phyloP scores from a whole-genome alignment of 2,797 vertebrate genomes.

The Numenius phaeopus region DNA sequence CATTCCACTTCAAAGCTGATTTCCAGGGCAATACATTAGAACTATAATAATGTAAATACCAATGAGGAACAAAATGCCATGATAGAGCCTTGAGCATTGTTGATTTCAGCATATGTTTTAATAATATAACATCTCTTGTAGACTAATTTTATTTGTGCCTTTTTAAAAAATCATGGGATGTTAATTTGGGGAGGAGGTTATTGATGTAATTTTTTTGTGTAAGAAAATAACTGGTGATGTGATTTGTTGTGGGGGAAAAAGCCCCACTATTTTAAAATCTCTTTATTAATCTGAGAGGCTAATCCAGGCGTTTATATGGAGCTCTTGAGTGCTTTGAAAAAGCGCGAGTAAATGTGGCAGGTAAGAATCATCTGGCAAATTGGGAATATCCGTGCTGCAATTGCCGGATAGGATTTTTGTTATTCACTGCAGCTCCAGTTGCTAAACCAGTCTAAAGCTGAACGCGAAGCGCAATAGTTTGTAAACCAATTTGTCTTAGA shows the following conservation, averaged over 20 bases:
- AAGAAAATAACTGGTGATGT: background rate
- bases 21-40: slow-evolving; percentile 41
- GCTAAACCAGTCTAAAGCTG: background rate
- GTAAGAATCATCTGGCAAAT: background rate
- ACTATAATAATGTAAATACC: slow-evolving; percentile 41
- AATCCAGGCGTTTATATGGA: background rate
- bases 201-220: background rate
- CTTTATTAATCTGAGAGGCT: background rate
- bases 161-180: background rate
- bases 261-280: background rate
- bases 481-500: background rate
- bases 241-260: background rate
- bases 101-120: slow-evolving; percentile 35
- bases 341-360: background rate
- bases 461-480: rapidly evolving
- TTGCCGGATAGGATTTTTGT: background rate
- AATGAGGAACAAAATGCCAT: slow-evolving; percentile 17
- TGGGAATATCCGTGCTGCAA: background rate
- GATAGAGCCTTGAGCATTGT: background rate
- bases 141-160: background rate
- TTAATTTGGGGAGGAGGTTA: background rate
- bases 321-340: background rate
- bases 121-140: background rate
- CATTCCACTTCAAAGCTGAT: slow-evolving; percentile 61
- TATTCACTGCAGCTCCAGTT: background rate